Percentiles rank a stretch among this genome's conserved stretches.
These are phyloP conservation scores for Lithophane semibrunnea DNA, from an alignment of 2,888 invertebrate species.

Conservation along the genomic window DNA sequence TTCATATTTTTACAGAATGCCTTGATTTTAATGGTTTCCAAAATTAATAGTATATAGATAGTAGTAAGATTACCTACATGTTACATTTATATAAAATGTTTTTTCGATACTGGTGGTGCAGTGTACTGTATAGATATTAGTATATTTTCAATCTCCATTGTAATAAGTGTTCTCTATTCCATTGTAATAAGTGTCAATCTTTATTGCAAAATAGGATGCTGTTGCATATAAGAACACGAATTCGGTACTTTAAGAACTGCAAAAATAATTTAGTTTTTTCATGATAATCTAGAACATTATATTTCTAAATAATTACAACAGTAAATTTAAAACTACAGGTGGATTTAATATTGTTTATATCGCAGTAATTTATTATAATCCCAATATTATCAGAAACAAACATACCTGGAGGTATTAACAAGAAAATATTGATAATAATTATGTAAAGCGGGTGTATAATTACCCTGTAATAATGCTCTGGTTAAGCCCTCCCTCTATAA, in stretches of 20 bases:
- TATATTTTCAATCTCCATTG: constrained; percentile 1
- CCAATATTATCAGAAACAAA: background rate
- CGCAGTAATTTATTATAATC: background rate
- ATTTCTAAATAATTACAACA: background rate
- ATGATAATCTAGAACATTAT: background rate
- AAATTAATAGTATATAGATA: background rate
- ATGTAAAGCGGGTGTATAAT: constrained; percentile 27
- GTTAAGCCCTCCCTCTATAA: constrained; percentile 32
- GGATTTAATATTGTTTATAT: background rate
- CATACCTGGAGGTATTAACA: background rate
- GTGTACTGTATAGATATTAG: background rate
- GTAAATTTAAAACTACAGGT: background rate
- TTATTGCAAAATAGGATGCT: background rate
- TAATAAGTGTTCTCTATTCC: background rate
- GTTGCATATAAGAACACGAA: background rate
- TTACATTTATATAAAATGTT: background rate
- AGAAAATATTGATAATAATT: constrained; percentile 11
- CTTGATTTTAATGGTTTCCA: background rate
- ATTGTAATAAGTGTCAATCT: too few species aligned
- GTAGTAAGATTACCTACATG: background rate
- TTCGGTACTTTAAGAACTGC: background rate
- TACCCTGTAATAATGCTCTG: constrained; percentile 33
- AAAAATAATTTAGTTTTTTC: too few species aligned
- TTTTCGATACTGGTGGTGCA: background rate
- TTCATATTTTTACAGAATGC: background rate